phyloP scores from a whole-genome alignment of 2,797 vertebrate genomes.

The Hyperoplus lanceolatus region DNA sequence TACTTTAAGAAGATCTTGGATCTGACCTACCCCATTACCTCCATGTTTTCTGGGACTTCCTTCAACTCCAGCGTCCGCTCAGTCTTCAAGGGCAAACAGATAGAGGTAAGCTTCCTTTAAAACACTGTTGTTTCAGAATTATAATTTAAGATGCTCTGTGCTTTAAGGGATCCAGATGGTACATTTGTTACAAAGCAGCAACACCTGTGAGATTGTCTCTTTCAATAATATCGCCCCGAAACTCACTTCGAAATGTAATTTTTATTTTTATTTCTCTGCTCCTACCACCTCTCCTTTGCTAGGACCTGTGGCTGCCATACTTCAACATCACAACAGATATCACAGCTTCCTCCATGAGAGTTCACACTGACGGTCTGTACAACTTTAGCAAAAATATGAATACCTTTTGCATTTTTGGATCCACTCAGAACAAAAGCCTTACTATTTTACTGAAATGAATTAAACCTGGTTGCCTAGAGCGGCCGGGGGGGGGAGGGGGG shows the following conservation, averaged over 20 bases:
- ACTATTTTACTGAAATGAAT: neutral
- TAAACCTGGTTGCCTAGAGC: neutral
- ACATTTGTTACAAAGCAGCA: neutral
- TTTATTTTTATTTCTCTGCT: neutral
- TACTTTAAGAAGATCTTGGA: slow-evolving; percentile 91
- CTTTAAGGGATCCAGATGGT: neutral
- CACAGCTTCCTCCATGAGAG: slow-evolving; percentile 93
- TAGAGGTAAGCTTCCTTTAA: slow-evolving; percentile 86
- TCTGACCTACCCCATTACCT: slow-evolving; percentile 95
- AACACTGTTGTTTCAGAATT: neutral
- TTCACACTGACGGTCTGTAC: slow-evolving; percentile 92
- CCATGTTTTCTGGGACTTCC: slow-evolving; percentile 94
- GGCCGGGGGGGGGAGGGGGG: too few relatives aligned
- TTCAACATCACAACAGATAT: slow-evolving; percentile 96
- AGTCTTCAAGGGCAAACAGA: slow-evolving; percentile 92
- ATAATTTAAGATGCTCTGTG: neutral
- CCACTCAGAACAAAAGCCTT: neutral
- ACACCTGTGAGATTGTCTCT: neutral
- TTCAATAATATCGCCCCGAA: neutral
- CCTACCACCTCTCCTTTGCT: neutral
- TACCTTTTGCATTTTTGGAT: neutral
- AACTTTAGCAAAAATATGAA: neutral
- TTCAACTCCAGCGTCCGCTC: slow-evolving; percentile 90
- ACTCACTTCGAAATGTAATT: neutral
- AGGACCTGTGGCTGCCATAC: slow-evolving; percentile 97